phyloP scores from a whole-genome alignment of 2,888 invertebrate species.

The Phengaris alcon region DNA sequence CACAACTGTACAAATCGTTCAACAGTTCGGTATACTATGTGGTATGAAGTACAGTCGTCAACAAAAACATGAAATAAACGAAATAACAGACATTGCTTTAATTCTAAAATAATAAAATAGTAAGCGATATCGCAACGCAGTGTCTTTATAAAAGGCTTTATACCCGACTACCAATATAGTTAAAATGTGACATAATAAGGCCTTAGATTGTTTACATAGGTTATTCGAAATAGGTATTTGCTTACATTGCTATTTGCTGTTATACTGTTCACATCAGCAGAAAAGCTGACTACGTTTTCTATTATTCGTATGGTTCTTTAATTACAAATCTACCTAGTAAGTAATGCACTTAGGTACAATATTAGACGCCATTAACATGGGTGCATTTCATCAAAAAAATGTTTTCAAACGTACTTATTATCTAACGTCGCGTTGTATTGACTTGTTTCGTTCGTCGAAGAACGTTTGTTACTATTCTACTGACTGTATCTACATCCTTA shows the following conservation, averaged over 20 bases:
- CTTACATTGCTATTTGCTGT: neutral
- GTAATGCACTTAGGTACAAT: no score
- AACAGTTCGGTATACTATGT: constrained; percentile 29
- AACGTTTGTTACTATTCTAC: no score
- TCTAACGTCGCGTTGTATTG: no score
- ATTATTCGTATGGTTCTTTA: neutral
- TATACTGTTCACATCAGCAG: neutral
- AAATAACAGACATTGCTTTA: no score
- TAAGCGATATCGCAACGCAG: neutral
- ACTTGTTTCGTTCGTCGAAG: no score
- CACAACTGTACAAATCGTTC: constrained; percentile 70
- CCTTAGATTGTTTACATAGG: neutral
- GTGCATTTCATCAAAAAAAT: no score
- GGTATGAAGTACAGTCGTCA: neutral
- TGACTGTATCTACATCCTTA: no score
- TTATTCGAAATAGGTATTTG: constrained; percentile 8
- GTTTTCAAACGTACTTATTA: no score
- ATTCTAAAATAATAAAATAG: neutral
- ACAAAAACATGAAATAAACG: neutral
- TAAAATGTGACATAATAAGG: neutral
- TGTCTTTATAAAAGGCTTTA: neutral
- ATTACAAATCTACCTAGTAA: no score
- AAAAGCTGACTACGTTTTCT: neutral
- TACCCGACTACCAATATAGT: neutral
- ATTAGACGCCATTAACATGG: no score